These are phyloP conservation scores for Neostethus bicornis DNA, from an alignment of 2,797 vertebrate species.

Conservation along the genomic window DNA sequence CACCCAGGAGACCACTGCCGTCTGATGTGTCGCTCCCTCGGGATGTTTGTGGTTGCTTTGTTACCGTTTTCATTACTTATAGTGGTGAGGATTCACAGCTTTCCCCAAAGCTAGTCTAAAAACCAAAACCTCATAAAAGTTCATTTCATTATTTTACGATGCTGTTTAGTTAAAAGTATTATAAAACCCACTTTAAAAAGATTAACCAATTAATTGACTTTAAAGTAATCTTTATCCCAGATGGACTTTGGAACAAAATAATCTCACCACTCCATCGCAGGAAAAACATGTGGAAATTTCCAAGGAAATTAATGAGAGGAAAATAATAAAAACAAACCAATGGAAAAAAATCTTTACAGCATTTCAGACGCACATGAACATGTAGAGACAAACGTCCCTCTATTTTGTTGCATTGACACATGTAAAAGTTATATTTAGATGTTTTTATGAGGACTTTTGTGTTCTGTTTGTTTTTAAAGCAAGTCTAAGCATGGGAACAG, in stretches of 20 bases:
- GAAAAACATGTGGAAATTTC: no score
- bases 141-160: background rate
- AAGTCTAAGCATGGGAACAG: background rate
- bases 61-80: slow-evolving; percentile 44
- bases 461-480: background rate
- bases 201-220: background rate
- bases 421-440: background rate
- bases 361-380: no score
- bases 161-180: background rate
- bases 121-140: background rate
- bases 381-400: background rate
- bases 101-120: background rate
- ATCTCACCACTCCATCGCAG: no score
- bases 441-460: background rate
- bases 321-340: background rate
- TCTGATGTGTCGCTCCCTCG: slow-evolving; percentile 26
- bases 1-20: slow-evolving; percentile 40
- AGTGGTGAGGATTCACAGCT: slow-evolving; percentile 3
- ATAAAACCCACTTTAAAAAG: background rate
- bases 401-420: background rate
- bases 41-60: slow-evolving; percentile 21
- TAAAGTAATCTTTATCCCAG: background rate
- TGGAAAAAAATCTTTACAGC: background rate
- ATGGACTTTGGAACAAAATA: background rate
- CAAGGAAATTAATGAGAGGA: no score